Evolutionary conservation across 2,113 vertebrate genomes (phyloP).

Genomic region (Dicaeum eximium): DNA sequence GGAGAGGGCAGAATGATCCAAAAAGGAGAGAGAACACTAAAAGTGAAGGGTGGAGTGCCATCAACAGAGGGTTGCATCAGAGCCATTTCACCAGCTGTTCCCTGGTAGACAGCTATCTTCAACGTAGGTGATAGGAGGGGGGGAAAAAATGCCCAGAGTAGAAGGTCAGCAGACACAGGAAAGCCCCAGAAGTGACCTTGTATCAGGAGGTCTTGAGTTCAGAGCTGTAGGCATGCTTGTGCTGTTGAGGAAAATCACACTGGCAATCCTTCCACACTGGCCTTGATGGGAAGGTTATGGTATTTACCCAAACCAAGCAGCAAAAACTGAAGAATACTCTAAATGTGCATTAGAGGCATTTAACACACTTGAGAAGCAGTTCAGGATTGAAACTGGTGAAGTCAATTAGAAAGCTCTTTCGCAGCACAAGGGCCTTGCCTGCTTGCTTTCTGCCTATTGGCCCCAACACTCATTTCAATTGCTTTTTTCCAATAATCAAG

Average conservation of each 20-base stretch:
- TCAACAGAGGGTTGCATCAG: neutral
- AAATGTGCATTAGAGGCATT: neutral
- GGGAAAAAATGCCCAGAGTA: neutral
- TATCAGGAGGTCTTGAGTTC: neutral
- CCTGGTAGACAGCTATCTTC: neutral
- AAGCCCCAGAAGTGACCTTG: neutral
- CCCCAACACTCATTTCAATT: neutral
- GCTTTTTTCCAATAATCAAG: slow-evolving; percentile 16
- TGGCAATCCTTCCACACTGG: neutral
- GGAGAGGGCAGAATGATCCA: accelerated
- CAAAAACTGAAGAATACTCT: neutral
- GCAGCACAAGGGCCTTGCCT: neutral
- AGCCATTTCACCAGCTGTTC: neutral
- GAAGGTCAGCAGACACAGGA: neutral
- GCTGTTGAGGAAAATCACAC: neutral
- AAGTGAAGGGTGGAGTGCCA: neutral
- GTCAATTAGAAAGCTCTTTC: slow-evolving; percentile 32
- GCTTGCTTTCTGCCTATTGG: neutral
- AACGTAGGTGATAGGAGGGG: accelerated
- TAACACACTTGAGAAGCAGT: neutral
- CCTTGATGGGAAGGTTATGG: neutral
- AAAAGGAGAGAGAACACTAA: neutral
- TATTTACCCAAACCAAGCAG: neutral
- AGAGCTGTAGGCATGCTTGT: neutral
- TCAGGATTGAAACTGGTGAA: neutral